Evolutionary conservation across 2,113 vertebrate species (phyloP).

Genomic region (Micromys minutus): DNA sequence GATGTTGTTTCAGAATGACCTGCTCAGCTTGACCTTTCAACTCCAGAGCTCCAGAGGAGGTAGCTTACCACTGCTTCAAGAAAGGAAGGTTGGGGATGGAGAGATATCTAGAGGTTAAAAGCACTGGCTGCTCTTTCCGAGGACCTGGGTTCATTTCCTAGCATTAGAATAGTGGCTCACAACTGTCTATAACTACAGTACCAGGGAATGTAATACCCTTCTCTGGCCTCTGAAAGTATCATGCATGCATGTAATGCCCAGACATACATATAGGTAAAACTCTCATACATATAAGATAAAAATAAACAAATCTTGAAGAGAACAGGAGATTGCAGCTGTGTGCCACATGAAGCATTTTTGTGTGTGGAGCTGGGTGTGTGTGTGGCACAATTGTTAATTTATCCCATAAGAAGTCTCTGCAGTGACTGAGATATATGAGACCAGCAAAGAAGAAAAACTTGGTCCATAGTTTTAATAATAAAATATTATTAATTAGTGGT

Average conservation of each 20-base stretch:
- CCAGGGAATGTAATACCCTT: neutral
- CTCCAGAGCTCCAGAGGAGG: neutral
- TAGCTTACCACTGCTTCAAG: neutral
- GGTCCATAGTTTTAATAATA: neutral
- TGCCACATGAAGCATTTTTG: neutral
- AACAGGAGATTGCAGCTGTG: neutral
- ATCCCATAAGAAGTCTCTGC: neutral
- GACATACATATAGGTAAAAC: neutral
- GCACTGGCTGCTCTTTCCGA: neutral
- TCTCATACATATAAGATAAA: neutral
- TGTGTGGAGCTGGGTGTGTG: too few relatives aligned
- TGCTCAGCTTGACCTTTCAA: neutral
- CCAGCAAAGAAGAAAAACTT: neutral
- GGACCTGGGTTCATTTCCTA: neutral
- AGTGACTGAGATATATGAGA: too few relatives aligned
- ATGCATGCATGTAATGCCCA: neutral
- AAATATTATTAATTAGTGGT: neutral
- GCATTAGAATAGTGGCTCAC: neutral
- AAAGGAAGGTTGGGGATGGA: neutral
- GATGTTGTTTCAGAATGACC: neutral
- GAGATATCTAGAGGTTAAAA: too few relatives aligned
- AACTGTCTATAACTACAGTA: neutral
- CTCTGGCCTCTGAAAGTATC: neutral
- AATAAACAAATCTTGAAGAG: too few relatives aligned
- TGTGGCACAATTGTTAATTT: neutral